These are phyloP conservation scores for Globicephala melas DNA, from an alignment of 2,113 vertebrate genomes.

Conservation along the genomic window DNA sequence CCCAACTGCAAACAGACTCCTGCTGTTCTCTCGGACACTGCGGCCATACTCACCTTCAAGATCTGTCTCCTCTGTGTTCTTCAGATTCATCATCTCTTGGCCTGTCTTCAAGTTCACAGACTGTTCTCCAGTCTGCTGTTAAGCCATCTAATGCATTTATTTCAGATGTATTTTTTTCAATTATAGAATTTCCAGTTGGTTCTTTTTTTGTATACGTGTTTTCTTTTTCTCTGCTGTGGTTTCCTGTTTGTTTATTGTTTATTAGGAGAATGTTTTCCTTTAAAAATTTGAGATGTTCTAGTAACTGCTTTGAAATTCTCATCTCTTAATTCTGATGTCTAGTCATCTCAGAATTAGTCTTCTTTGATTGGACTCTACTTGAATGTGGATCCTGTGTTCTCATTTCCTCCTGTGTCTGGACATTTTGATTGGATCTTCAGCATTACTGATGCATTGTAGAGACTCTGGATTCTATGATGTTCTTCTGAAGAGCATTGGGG, in stretches of 20 bases:
- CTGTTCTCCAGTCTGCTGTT: not conserved
- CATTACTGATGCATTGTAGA: not conserved
- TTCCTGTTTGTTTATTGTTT: not conserved
- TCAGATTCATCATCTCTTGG: not conserved
- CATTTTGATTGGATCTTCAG: not conserved
- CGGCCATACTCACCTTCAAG: rapidly evolving
- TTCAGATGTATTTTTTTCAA: not conserved
- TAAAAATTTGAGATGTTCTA: not conserved
- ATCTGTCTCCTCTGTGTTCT: not conserved
- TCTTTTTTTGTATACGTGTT: not conserved
- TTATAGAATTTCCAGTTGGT: not conserved
- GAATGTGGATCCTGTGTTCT: not conserved
- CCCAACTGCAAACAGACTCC: not conserved
- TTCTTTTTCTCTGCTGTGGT: not conserved
- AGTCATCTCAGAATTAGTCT: not conserved
- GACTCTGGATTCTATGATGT: not conserved
- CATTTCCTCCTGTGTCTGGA: not conserved
- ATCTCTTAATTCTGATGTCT: not conserved
- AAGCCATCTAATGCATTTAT: not conserved
- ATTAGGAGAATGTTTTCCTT: not conserved
- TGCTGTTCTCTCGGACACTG: not conserved
- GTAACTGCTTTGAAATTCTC: not conserved
- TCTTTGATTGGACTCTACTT: not conserved
- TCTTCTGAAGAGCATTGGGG: not conserved
- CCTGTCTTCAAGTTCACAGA: not conserved